Evolutionary conservation across 2,888 invertebrate genomes (phyloP).

Genomic region (Andrena bicolor): DNA sequence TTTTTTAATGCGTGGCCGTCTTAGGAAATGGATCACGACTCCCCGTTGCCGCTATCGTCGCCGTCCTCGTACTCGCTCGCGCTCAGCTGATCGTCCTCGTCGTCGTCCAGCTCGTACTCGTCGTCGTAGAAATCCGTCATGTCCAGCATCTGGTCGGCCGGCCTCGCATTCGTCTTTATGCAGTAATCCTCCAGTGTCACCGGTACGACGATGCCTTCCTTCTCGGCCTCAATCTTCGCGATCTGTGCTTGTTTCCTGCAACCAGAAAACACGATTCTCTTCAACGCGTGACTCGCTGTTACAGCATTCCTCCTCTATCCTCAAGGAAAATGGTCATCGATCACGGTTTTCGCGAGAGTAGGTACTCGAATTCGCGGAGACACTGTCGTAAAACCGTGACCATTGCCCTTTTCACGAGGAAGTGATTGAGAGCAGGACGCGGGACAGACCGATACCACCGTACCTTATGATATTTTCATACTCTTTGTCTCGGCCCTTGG

Average conservation of each 20-base stretch:
- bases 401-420: background rate
- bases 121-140: conserved; percentile 99
- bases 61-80: conserved; percentile 91
- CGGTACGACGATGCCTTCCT: conserved; percentile 98
- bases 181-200: conserved; percentile 99
- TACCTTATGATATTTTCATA: conserved; percentile 99
- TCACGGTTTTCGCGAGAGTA: too few relatives aligned
- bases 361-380: background rate
- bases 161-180: conserved; percentile 96
- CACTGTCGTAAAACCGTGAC: background rate
- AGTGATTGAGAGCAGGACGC: background rate
- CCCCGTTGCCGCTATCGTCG: conserved; percentile 96
- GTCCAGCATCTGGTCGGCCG: conserved; percentile 93
- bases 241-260: conserved; percentile 98
- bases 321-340: too few relatives aligned
- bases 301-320: too few relatives aligned
- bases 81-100: conserved; percentile 88
- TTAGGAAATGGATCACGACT: conserved; percentile 90
- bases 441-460: conserved; percentile 63
- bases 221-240: conserved; percentile 97
- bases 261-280: background rate
- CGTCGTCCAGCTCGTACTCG: conserved; percentile 93
- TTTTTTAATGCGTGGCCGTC: conserved; percentile 26
- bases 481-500: conserved; percentile 98
- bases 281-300: background rate